phyloP scores from a whole-genome alignment of 2,797 vertebrate genomes.

The Siniperca scherzeri region DNA sequence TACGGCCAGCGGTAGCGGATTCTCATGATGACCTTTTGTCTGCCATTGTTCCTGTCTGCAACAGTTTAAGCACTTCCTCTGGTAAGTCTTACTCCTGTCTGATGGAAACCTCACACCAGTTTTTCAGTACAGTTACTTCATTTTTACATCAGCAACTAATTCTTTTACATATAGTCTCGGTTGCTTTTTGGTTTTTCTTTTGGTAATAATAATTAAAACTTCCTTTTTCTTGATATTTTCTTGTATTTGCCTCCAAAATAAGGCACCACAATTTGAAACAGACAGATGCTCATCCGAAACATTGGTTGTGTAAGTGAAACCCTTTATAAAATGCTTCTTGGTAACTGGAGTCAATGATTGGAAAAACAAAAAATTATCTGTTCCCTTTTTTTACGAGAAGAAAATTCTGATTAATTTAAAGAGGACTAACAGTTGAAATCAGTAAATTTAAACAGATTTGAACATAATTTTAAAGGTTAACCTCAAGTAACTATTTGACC shows the following conservation, averaged over 20 bases:
- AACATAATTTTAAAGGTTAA: background rate
- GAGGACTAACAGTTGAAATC: background rate
- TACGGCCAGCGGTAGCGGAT: slow-evolving; percentile 77
- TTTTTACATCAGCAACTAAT: background rate
- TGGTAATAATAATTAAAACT: background rate
- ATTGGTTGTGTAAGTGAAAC: too few species aligned
- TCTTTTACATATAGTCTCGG: background rate
- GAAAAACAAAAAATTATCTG: background rate
- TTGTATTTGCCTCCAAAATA: background rate
- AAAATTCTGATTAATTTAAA: background rate
- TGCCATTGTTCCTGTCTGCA: slow-evolving; percentile 81
- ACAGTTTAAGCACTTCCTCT: slow-evolving; percentile 71
- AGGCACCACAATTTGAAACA: background rate
- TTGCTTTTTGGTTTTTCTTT: background rate
- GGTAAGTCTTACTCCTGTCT: slow-evolving; percentile 62
- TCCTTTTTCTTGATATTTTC: background rate
- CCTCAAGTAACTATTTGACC: background rate
- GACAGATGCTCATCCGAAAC: background rate
- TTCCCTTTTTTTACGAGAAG: background rate
- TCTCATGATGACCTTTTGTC: slow-evolving; percentile 83
- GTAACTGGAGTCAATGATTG: background rate
- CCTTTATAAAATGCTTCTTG: too few species aligned
- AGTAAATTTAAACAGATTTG: background rate
- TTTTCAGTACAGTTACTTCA: background rate
- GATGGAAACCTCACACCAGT: slow-evolving; percentile 60